Conservation (phyloP, 2,113 vertebrate species). For the Junco hyemalis region DNA sequence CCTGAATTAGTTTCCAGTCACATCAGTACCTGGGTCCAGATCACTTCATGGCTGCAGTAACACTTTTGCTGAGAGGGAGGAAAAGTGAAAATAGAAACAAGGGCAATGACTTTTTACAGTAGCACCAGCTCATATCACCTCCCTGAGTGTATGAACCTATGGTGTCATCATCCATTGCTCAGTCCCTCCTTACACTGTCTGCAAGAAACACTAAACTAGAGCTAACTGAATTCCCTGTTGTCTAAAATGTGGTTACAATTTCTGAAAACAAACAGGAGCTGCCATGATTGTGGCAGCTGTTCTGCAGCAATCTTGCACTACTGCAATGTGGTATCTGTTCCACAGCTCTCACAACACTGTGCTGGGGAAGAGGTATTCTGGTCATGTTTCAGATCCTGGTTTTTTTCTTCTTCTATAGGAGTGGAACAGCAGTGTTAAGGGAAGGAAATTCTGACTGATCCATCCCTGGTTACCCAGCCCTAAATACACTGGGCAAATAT, state of each 20-base stretch:
- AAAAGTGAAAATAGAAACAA: not conserved
- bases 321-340: not conserved
- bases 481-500: not conserved
- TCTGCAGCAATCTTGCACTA: not conserved
- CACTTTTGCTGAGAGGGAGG: not conserved
- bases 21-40: not conserved
- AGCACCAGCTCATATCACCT: not conserved
- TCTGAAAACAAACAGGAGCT: not conserved
- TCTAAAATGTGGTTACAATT: not conserved
- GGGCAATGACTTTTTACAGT: not conserved
- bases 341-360: not conserved
- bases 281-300: not conserved
- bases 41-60: not conserved
- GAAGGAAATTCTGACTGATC: not conserved
- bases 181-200: not conserved
- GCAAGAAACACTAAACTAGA: not conserved
- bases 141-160: not conserved
- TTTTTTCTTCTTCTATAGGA: not conserved
- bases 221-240: not conserved
- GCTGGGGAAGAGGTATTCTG: not conserved
- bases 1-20: not conserved
- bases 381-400: not conserved
- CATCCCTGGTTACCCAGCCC: not conserved
- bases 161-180: not conserved
- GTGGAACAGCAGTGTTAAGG: not conserved